Evolutionary conservation across 2,797 vertebrate genomes (phyloP), one percentile per base, ranked within the genome.

Genomic region (Tragopan temminckii): DNA sequence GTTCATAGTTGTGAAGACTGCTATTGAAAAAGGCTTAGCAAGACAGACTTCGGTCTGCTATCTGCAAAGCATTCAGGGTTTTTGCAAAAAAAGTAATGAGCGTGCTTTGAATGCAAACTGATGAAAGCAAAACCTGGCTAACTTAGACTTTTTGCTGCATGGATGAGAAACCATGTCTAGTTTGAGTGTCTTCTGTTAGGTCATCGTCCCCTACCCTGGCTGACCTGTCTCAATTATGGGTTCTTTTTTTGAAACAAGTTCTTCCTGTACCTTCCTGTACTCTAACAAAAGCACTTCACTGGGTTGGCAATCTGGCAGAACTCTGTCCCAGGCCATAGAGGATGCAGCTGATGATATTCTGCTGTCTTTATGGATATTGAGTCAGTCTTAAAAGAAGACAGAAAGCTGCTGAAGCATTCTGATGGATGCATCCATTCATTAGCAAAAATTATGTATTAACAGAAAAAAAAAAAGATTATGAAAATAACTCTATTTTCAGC

Each of bases 151-250:
- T 85, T 40, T 61, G 21, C 31, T 23, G 40, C 52, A 13, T 61
- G 66, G 1, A n/a, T 43, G 24, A 67, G 14, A 92, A 91, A 68
- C 11, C 6, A 63, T 20, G 53, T 62, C 50, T 63, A 33, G 77
- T 62, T 74, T 61, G 24, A 57, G 4, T 48, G 11, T 38, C 33
- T 85, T 71, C n/a, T 43, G 33, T 35, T 33, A 68, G 42, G 11
- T 46, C 21, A 4, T 43, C 70, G 23, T 46, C 68, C 62, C 45
- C 50, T 40, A 61, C 11, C 25, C 36, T 71, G 42, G 13, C 7
- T 0, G 0, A 21, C 4, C 14, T 66, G 14, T 50, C 18, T 42
- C 21, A n/a, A 2, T 8, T 61, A 6, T 16, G 18, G 17, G 4
- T 17, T n/a, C 29, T 38, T 15, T 31, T 66, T 20, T 61, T 38